phyloP scores from a whole-genome alignment of 2,888 invertebrate species.

The Drosophila prolongata region DNA sequence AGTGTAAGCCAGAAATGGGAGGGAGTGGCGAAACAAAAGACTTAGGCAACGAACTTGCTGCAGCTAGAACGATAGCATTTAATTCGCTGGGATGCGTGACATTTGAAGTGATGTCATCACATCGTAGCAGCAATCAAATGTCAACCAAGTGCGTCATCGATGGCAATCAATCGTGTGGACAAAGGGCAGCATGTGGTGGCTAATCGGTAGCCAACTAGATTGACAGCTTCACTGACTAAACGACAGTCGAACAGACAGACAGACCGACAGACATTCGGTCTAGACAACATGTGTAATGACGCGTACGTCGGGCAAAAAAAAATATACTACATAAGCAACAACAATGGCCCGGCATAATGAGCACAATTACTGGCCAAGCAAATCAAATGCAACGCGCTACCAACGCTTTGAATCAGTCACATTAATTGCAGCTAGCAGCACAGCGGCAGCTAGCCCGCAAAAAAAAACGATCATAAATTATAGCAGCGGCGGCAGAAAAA shows the following conservation, averaged over 20 bases:
- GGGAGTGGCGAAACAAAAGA: constrained; percentile 72
- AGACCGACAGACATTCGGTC: constrained; percentile 53
- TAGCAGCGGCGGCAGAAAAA: constrained; percentile 59
- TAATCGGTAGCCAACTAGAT: constrained; percentile 48
- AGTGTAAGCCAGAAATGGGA: constrained; percentile 62
- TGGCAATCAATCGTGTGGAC: constrained; percentile 37
- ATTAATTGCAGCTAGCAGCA: constrained; percentile 56
- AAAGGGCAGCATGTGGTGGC: constrained; percentile 66
- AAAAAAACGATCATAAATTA: constrained; percentile 72
- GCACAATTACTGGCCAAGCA: constrained; percentile 74
- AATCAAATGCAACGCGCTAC: constrained; percentile 79
- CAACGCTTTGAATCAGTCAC: constrained; percentile 71
- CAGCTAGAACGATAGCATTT: background rate
- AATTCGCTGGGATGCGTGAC: constrained; percentile 34
- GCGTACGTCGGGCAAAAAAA: constrained; percentile 58
- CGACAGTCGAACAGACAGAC: constrained; percentile 26
- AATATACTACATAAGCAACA: constrained; percentile 37
- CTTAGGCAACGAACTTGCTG: constrained; percentile 66
- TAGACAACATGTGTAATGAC: constrained; percentile 75
- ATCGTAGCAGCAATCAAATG: constrained; percentile 65
- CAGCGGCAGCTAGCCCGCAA: constrained; percentile 36
- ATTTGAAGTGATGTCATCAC: constrained; percentile 73
- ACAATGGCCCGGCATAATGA: constrained; percentile 69
- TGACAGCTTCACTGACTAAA: constrained; percentile 52
- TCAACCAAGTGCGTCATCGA: constrained; percentile 73